A percentile compares a stretch with the other conserved stretches of the same genome.
Conservation (phyloP, 2,113 vertebrate genomes). For the human (Homo sapiens) region DNA sequence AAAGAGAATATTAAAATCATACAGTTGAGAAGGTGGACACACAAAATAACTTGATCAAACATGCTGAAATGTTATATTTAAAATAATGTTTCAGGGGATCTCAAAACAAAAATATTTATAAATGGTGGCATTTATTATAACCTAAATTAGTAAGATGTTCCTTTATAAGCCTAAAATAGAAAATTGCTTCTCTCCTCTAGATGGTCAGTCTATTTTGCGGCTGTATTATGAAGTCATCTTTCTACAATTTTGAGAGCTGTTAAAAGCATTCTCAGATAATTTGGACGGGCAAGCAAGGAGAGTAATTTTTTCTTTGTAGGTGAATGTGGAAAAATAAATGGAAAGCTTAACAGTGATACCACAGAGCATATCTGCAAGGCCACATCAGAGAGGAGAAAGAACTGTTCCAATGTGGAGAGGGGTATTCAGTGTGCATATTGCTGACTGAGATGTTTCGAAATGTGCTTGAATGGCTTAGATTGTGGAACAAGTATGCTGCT, state of each 20-base stretch:
- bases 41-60: not conserved
- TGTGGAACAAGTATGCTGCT: slow-evolving; percentile 89
- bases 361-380: slow-evolving; percentile 88
- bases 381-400: slow-evolving; percentile 87
- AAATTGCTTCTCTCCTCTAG: slow-evolving; percentile 68
- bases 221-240: slow-evolving; percentile 85
- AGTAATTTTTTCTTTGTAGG: slow-evolving; percentile 87
- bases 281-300: slow-evolving; percentile 85
- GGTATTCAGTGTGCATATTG: slow-evolving; percentile 86
- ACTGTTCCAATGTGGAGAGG: slow-evolving; percentile 84
- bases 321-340: slow-evolving; percentile 85
- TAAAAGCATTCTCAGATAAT: slow-evolving; percentile 89
- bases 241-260: slow-evolving; percentile 87
- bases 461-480: slow-evolving; percentile 84
- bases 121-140: not conserved
- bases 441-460: slow-evolving; percentile 90
- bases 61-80: not conserved
- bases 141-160: not conserved
- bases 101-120: slow-evolving; percentile 20
- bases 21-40: not conserved
- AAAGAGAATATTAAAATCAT: slow-evolving; percentile 20
- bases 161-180: not conserved
- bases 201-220: slow-evolving; percentile 85
- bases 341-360: slow-evolving; percentile 89
- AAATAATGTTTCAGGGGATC: not conserved